Conservation (phyloP, 2,888 invertebrate species). For the Kuschelorhynchus macadamiae region DNA sequence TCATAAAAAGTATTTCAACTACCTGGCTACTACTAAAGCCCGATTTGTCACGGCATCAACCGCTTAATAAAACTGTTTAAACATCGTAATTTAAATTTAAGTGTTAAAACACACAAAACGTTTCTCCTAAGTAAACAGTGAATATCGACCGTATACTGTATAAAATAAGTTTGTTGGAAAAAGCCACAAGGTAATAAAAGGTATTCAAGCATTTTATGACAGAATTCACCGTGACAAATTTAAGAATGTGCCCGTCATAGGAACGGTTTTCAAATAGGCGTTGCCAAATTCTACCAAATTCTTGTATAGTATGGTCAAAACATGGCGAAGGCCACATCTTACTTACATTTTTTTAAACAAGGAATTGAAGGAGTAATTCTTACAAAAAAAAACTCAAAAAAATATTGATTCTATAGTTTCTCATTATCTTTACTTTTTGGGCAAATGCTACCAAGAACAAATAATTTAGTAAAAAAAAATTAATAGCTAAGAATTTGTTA, state of each 20-base stretch:
- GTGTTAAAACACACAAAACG: conserved; percentile 50
- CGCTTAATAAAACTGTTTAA: conserved; percentile 39
- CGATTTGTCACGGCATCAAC: conserved; percentile 32
- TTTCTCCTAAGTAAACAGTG: conserved; percentile 43
- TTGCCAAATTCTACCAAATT: conserved; percentile 2
- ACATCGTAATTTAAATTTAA: conserved; percentile 46
- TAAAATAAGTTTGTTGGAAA: conserved; percentile 41
- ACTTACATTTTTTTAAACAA: too few species aligned
- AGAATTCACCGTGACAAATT: conserved; percentile 54
- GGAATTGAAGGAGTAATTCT: too few species aligned
- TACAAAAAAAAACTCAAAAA: too few species aligned
- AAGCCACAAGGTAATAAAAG: conserved; percentile 52
- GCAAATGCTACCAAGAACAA: too few species aligned
- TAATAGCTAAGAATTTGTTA: too few species aligned
- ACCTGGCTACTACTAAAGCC: conserved; percentile 35
- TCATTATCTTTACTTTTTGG: too few species aligned
- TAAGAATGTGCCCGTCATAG: conserved; percentile 38
- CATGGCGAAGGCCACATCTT: too few species aligned
- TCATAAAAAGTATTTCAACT: conserved; percentile 18
- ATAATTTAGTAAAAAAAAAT: too few species aligned
- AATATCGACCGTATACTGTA: conserved; percentile 38
- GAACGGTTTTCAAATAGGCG: conserved; percentile 1
- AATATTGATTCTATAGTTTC: too few species aligned
- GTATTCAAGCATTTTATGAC: conserved; percentile 54
- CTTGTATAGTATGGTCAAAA: too few species aligned